phyloP scores from a whole-genome alignment of 2,797 vertebrate species.

The Neosalanx taihuensis region DNA sequence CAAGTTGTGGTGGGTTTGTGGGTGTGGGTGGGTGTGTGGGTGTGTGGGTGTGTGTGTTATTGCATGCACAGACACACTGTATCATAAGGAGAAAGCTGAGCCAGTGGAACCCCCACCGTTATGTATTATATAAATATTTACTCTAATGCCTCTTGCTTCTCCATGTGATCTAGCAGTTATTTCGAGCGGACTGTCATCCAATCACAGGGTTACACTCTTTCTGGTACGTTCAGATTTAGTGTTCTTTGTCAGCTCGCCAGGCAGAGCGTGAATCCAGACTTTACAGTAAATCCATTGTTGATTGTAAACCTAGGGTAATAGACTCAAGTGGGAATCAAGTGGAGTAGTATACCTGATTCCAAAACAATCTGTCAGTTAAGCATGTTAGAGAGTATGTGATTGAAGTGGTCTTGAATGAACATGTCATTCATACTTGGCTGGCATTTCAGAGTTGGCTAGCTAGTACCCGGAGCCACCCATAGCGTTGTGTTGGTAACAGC shows the following conservation, averaged over 20 bases:
- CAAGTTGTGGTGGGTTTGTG: no score
- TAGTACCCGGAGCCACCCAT: no score
- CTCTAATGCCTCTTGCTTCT: slow-evolving; percentile 27
- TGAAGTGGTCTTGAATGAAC: no score
- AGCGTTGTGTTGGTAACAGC: no score
- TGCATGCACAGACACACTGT: slow-evolving; percentile 9
- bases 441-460: no score
- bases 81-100: slow-evolving; percentile 34
- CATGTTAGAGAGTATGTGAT: no score
- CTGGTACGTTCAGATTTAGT: neutral
- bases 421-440: no score
- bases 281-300: neutral
- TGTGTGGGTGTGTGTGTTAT: neutral
- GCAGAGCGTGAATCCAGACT: neutral
- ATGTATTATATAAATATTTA: slow-evolving; percentile 45
- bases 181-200: slow-evolving; percentile 42
- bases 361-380: no score
- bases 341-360: no score
- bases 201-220: slow-evolving; percentile 19
- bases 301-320: neutral
- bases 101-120: slow-evolving; percentile 37
- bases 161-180: slow-evolving; percentile 46
- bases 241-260: neutral
- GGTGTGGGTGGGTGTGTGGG: no score
- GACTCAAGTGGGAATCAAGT: neutral